Base-by-base conservation (phyloP, 2,888 invertebrate genomes). In the Cataglyphis altisquamis region DNA sequence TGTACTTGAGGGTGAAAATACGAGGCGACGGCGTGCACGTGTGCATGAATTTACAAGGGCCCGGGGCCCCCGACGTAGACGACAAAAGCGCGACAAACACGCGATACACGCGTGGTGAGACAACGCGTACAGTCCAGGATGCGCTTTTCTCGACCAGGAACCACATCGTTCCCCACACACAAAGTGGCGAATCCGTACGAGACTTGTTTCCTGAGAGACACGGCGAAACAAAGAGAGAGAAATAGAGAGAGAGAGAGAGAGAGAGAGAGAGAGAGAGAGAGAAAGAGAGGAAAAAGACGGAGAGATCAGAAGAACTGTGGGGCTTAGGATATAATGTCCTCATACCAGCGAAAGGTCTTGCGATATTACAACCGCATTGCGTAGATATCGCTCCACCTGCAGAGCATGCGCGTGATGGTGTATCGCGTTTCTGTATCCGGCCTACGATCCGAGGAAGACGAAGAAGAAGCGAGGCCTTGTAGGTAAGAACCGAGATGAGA, bases 341-440 rank as follows among this genome's bases (percentile, higher is more conserved):
- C 80, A 86, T 87, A 85, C 45, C 66, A 81, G 87, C 87, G 90
- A 90, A 90, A 90, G 86, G 85, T 82, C 87, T 86, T 83, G 82
- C 90, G 90, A 92, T 93, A 93, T 94, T 94, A 92, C 92, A 93
- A 94, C 94, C 93, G 94, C 94, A 94, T 92, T 93, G 94, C 94
- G 94, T 93, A 48, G 48, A 2, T 48, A 93, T 88, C 88, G 90
- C 73, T 77, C 29, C 90, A 86, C 85, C 88, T 84, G 80, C 75
- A 39, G 90, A 91, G 92, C 92, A 91, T 91, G 93, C 92, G 92
- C 92, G 60, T 73, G 39, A 62, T 48, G 64, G 52, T 41, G 41
- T 85, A 90, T 92, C 91, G 90, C 87, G 18, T 39, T 88, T 88
- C 90, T 10, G 91, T 92, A 92, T 91, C 91, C 92, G 88, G 87